phyloP scores from a whole-genome alignment of 2,113 vertebrate genomes.

The Phylloscopus trochilus region DNA sequence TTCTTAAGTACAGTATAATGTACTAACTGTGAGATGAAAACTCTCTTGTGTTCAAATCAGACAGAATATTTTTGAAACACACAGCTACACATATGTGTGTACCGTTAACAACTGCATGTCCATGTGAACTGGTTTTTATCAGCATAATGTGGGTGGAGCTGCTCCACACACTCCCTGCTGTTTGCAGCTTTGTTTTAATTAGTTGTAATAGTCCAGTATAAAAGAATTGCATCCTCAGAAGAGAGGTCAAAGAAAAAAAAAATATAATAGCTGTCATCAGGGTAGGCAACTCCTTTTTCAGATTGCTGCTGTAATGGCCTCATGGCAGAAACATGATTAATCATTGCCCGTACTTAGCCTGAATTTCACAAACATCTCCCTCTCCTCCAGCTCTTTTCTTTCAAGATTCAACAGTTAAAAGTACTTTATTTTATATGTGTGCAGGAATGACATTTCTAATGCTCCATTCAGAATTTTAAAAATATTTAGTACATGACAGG shows the following conservation, averaged over 20 bases:
- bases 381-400: not conserved
- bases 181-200: not conserved
- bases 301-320: not conserved
- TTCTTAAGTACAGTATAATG: not conserved
- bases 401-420: not conserved
- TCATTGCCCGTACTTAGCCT: not conserved
- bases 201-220: not conserved
- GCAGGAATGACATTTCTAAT: not conserved
- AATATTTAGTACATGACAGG: not conserved
- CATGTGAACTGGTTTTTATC: not conserved
- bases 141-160: fast-evolving
- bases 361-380: not conserved
- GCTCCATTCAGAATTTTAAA: not conserved
- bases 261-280: not conserved
- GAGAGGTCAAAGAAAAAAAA: not conserved
- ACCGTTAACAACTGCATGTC: fast-evolving
- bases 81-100: not conserved
- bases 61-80: not conserved
- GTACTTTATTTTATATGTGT: not conserved
- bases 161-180: not conserved
- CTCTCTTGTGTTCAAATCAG: not conserved
- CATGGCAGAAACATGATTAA: not conserved
- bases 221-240: not conserved
- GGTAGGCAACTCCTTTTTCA: not conserved
- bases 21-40: not conserved